Evolutionary conservation across 1,140 invertebrate genomes (phyloP), one percentile per base, ranked within the genome.

Genomic region (Paralvinella palmiformis): DNA sequence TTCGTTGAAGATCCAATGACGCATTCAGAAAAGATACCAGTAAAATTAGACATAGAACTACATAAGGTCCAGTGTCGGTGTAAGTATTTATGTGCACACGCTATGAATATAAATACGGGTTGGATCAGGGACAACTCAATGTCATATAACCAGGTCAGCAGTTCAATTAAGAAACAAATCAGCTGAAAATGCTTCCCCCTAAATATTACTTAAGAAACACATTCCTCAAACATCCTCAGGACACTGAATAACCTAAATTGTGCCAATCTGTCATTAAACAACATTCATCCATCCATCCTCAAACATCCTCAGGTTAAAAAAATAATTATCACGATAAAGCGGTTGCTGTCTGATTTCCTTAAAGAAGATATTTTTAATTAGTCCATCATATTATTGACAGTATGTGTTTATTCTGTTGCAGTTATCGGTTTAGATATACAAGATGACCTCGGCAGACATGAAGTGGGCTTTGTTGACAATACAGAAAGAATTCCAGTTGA

Each of bases 381-480:
- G n/a, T n/a, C n/a, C n/a, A n/a, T n/a, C n/a, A n/a, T n/a, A n/a
- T n/a, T n/a, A n/a, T n/a, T n/a, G n/a, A n/a, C n/a, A n/a, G n/a
- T n/a, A n/a, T n/a, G n/a, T n/a, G n/a, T 41, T 41, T 41, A 41
- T 41, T 13, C 3, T 37, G 65, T 71, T 64, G 0, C 67, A 86
- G 85, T 79, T 76, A 61, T 85, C 55, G 85, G 85, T 27, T 70
- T 87, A 36, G 85, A 87, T 69, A 86, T 87, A 64, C 85, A 87
- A 73, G 86, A 87, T 79, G 85, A 87, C 62, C 81, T 85, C 74
- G 86, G 86, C 1, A 71, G 86, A 64, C 86, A 87, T 77, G 86
- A 87, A 74, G 85, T 87, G 22, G 86, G 86, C 13, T 85, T 85
- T 76, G 76, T 85, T 31, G 84, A 86, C 63, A 84, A 86, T 69